phyloP scores from a whole-genome alignment of 2,797 vertebrate genomes.

The Chelon labrosus region DNA sequence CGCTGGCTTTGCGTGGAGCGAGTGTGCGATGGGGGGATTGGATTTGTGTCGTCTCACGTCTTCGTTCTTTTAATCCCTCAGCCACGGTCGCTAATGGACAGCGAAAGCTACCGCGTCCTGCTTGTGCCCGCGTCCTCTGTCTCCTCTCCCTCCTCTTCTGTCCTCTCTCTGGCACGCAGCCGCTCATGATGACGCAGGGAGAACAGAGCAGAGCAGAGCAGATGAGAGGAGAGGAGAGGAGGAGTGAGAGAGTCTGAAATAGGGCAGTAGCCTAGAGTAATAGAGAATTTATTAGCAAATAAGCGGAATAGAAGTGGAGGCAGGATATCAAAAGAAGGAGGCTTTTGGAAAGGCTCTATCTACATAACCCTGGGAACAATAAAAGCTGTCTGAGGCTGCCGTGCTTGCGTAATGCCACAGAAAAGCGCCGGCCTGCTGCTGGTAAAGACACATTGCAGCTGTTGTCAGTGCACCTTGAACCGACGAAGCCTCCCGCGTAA shows the following conservation, averaged over 20 bases:
- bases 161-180: constrained; percentile 69
- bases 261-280: constrained; percentile 7
- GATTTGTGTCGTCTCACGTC: constrained; percentile 37
- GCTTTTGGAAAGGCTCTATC: background rate
- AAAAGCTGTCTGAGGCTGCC: constrained; percentile 11
- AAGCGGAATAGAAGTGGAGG: background rate
- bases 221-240: constrained; percentile 21
- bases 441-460: constrained; percentile 20
- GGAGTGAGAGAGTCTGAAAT: constrained; percentile 26
- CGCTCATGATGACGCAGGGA: constrained; percentile 71
- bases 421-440: constrained; percentile 15
- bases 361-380: constrained; percentile 1
- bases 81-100: constrained; percentile 38
- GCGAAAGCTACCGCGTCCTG: constrained; percentile 44
- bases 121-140: constrained; percentile 47
- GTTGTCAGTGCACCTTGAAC: constrained; percentile 15
- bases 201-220: constrained; percentile 42
- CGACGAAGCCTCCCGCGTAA: constrained; percentile 8
- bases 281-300: constrained; percentile 12
- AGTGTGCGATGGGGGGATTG: constrained; percentile 3
- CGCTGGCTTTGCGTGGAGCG: constrained; percentile 2
- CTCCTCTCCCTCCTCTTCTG: constrained; percentile 36
- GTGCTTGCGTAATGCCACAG: constrained; percentile 11
- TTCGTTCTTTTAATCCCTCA: constrained; percentile 38
- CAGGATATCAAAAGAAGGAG: constrained; percentile 4